Base-by-base conservation (phyloP, 2,113 vertebrate genomes). In the Thunnus thynnus region DNA sequence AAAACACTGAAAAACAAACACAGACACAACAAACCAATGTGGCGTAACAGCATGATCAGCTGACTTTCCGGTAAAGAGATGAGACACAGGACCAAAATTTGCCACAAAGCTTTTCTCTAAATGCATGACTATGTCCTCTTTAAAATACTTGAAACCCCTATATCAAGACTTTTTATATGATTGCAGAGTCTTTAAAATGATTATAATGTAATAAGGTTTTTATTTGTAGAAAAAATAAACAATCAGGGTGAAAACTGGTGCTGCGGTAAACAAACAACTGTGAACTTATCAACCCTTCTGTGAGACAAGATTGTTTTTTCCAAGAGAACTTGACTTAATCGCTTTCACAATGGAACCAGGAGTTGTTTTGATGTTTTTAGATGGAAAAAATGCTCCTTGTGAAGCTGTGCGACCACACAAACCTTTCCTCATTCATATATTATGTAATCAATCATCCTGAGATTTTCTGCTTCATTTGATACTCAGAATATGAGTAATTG, bases 401-500 rank as follows among this genome's bases (percentile, higher is more conserved):
- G 51, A 84, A 74, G 80, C 71, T n/a, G 25, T 25, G 61, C 41
- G 36, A 80, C 68, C 68, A 61, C 60, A 58, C 58, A 62, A 74
- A 80, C 67, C 41, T 55, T 63, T 60, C 80, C 48, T 73, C 65
- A 80, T 86, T 88, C 55, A 84, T 44, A 69, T 78, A 66, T 81
- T 72, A 91, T 85, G 66, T 66, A 82, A 90, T 90, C 83, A 81
- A 90, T 92, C 90, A 91, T 88, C 44, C 75, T 8, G 65, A 57
- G 62, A 50, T 64, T 78, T 92, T 94, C 85, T 91, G 87, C 85
- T 79, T 83, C 79, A 66, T 67, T 93, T 82, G 63, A 87, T 18
- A 58, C 44, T 71, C 86, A 78, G 80, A 91, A 88, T 93, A 94
- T 93, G 88, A 93, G 83, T 90, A 90, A 88, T 86, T 70, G 85